phyloP scores from a whole-genome alignment of 2,113 vertebrate species.

The Dicaeum eximium region DNA sequence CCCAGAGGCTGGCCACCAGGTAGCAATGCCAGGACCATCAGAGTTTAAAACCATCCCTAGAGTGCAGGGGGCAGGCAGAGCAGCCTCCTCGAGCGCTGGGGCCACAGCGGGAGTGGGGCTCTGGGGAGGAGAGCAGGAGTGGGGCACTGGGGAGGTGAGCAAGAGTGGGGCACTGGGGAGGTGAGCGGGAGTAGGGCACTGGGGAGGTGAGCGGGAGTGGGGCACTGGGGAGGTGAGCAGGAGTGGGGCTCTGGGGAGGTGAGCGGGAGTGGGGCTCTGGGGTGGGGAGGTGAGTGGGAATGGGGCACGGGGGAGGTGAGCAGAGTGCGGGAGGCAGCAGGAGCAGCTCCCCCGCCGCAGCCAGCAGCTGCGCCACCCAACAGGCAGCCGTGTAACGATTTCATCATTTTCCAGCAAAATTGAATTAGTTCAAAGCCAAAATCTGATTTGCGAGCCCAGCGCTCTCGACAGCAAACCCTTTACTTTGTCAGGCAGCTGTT shows the following conservation, averaged over 20 bases:
- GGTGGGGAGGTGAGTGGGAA: no score
- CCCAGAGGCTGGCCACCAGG: background rate
- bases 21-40: background rate
- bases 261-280: background rate
- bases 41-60: background rate
- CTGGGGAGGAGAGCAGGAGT: background rate
- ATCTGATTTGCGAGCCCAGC: slow-evolving; percentile 69
- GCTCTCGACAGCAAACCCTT: slow-evolving; percentile 69
- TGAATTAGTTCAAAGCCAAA: slow-evolving; percentile 74
- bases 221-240: fast-evolving
- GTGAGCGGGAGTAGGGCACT: fast-evolving
- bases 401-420: slow-evolving; percentile 69
- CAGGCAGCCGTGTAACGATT: slow-evolving; percentile 69
- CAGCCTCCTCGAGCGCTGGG: background rate
- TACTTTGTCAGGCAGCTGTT: slow-evolving; percentile 75
- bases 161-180: background rate
- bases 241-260: no score
- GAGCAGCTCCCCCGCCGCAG: background rate
- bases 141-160: background rate
- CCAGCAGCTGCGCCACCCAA: slow-evolving; percentile 52
- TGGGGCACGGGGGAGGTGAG: no score
- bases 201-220: no score
- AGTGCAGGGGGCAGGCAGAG: background rate
- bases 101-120: background rate
- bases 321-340: fast-evolving